Evolutionary conservation across 2,888 invertebrate genomes (phyloP), one percentile per base, ranked within the genome.

Genomic region (Ommatoiulus sabulosus): DNA sequence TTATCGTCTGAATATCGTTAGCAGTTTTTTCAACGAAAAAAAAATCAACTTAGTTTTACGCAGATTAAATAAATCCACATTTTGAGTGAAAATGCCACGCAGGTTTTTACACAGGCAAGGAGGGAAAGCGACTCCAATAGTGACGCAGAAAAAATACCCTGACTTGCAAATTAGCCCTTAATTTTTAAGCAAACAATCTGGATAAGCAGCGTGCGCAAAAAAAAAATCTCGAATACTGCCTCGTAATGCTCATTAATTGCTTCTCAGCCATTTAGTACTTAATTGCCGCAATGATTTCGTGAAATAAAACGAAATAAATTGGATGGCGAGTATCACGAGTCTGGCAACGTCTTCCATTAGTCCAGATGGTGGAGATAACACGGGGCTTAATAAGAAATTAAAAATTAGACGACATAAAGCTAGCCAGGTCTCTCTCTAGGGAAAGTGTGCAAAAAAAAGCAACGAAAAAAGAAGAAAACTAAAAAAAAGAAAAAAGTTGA

Each of bases 111-210:
- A n/a, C 12, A n/a, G 17, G 57, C 15, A 10, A 12, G 3, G 15
- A 15, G 52, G 15, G 3, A 52, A 57, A 35, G 35, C 35, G 57
- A 57, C 57, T 57, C n/a, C n/a, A n/a, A n/a, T 15, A 52, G 52
- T 17, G 52, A 52, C 52, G 52, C 52, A 15, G 3, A 57, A 57
- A 57, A 57, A 57, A 57, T 57, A n/a, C 57, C 17, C 57, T 57
- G 57, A 57, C 57, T 57, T 57, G 57, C 57, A 57, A 57, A 57
- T 57, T 57, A 57, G 57, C n/a, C 57, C 57, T 57, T 57, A 57
- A 57, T 57, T 57, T 57, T 57, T 57, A 57, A 57, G 57, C 57
- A 57, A 57, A 57, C 57, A 57, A 57, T 57, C 57, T 57, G 57
- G 57, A 57, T 57, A 57, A 57, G 57, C 57, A 57, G 57, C 57